Base-by-base conservation (phyloP, 2,888 invertebrate species). In the Nudaria mundana region DNA sequence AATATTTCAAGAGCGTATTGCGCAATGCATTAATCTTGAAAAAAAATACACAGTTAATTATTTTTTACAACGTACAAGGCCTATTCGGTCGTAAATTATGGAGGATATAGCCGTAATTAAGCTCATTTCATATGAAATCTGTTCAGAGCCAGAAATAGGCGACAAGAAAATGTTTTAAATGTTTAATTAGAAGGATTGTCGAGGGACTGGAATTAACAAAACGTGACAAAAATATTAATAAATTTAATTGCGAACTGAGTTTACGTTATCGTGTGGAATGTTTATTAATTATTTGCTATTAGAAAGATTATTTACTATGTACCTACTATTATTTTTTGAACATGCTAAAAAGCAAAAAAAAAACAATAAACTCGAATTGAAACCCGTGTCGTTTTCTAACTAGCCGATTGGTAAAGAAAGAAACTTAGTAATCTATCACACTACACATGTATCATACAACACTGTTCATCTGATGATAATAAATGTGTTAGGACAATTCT, bases 1-100 rank as follows among this genome's bases (percentile, higher is more conserved):
- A 83, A 81, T 79, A 81, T 80, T 76, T 74, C 61, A 57, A 67
- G 48, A 63, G 67, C 76, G 71, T 81, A 79, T 78, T 81, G 82
- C 84, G 83, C 76, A 75, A 71, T 81, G 73, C 76, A 80, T 77
- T 72, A 67, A 71, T 74, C 72, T 65, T 6, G 4, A 38, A 47
- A 48, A 42, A 48, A 20, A 46, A 36, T 32, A 40, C 42, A 43
- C 44, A 43, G n/a, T 5, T 51, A 18, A 25, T 29, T 28, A 16
- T 38, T 40, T 58, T 50, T 38, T 48, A 30, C 26, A 36, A 31
- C 35, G 29, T 44, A 47, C 36, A 13, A 43, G 48, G 22, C 31
- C 35, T 31, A 33, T 34, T 42, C 56, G 38, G 51, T 49, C 53
- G 58, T 58, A 58, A 56, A 60, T 53, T 56, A 55, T 59, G 47